Evolutionary conservation across 2,113 vertebrate species (phyloP).

Genomic region (Perca schrenkii): DNA sequence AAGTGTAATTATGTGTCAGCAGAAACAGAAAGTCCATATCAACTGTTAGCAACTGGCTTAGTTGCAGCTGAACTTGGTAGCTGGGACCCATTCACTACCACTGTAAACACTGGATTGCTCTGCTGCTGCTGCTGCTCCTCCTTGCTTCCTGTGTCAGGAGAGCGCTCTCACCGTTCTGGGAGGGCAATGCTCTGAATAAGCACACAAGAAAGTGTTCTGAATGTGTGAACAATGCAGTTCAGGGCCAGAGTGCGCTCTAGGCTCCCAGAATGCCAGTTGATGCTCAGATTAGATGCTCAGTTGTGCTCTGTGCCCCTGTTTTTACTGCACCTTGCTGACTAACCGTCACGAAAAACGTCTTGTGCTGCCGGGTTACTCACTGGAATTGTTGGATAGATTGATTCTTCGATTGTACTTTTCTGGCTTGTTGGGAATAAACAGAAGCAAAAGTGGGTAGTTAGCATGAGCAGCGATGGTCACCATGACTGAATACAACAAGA

Average conservation of each 20-base stretch:
- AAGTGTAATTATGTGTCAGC: background rate
- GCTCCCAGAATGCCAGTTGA: conserved; percentile 26
- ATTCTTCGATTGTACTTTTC: background rate
- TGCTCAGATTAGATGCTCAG: conserved; percentile 24
- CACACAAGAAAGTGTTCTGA: conserved; percentile 22
- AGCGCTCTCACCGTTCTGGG: background rate
- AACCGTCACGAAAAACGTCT: conserved; percentile 3
- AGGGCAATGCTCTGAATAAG: conserved; percentile 44
- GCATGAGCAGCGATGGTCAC: background rate
- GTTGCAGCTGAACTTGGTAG: background rate
- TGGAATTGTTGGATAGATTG: background rate
- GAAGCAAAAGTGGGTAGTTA: background rate
- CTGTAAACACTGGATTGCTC: conserved; percentile 20
- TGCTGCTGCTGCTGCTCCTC: conserved; percentile 10
- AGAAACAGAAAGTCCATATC: conserved; percentile 15
- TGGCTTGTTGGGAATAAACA: conserved; percentile 4
- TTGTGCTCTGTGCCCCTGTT: conserved; percentile 17
- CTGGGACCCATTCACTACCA: conserved; percentile 16
- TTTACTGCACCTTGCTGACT: conserved; percentile 19
- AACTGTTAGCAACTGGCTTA: background rate
- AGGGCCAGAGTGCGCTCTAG: conserved; percentile 6
- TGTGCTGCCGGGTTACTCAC: background rate
- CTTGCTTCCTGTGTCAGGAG: conserved; percentile 1
- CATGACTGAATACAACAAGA: background rate
- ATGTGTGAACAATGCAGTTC: conserved; percentile 33